Percentiles rank a stretch among this genome's conserved stretches.
Conservation (phyloP, 2,113 vertebrate genomes). For the Desmodus rotundus region DNA sequence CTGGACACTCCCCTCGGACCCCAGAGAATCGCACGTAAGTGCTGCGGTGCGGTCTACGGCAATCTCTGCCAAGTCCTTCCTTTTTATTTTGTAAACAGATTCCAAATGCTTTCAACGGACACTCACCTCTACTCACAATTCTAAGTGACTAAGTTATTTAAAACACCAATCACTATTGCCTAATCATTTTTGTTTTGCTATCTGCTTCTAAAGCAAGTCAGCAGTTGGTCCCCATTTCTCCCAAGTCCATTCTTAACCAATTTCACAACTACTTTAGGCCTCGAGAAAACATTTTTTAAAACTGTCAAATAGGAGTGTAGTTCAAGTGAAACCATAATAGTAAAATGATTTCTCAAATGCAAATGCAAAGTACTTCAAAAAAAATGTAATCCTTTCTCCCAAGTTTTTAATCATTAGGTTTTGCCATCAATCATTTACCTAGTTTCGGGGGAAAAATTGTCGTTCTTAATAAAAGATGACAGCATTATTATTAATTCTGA, state of each 20-base stretch:
- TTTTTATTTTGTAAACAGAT: not conserved
- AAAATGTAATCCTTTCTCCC: not conserved
- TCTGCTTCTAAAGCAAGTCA: not conserved
- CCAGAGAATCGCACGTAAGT: not conserved
- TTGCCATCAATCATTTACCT: conserved; percentile 27
- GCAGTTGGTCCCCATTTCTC: not conserved
- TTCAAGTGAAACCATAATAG: not conserved
- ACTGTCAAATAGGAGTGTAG: not conserved
- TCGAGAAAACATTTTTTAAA: not conserved
- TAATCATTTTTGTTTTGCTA: not conserved
- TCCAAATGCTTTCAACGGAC: not conserved
- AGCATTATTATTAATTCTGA: conserved; percentile 67
- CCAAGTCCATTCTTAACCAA: not conserved
- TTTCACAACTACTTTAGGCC: not conserved
- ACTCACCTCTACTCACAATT: not conserved
- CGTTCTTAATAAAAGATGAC: conserved; percentile 35
- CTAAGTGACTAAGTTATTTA: not conserved
- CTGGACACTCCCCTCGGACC: not conserved
- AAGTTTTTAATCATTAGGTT: conserved; percentile 46
- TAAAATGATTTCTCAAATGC: not conserved
- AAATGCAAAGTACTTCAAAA: not conserved
- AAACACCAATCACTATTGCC: not conserved
- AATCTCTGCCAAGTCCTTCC: not conserved
- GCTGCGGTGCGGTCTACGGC: rapidly evolving
- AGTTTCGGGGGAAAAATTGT: conserved; percentile 9